These are phyloP conservation scores for Microtus montanus DNA, from an alignment of 2,113 vertebrate species.

Conservation along the genomic window DNA sequence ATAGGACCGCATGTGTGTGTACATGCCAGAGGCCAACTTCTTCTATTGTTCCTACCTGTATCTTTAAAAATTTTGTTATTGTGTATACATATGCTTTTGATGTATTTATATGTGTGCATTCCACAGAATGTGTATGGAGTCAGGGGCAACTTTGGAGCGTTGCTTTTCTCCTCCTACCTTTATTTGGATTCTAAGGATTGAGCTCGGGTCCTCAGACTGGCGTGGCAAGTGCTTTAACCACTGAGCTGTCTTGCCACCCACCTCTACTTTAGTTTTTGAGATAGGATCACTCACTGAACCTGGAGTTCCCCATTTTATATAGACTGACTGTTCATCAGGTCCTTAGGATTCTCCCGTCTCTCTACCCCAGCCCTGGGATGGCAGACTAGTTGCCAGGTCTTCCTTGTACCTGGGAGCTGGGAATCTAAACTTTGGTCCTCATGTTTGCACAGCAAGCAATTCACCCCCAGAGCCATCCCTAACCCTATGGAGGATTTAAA, in stretches of 20 bases:
- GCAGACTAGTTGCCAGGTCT: background rate
- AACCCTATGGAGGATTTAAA: background rate
- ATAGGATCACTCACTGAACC: background rate
- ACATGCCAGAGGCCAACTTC: background rate
- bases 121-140: background rate
- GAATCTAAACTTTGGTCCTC: background rate
- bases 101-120: background rate
- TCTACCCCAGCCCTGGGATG: background rate
- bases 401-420: background rate
- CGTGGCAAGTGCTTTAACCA: background rate
- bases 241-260: background rate
- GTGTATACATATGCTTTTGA: too few relatives aligned
- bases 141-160: background rate
- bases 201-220: background rate
- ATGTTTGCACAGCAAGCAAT: background rate
- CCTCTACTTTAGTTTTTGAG: background rate
- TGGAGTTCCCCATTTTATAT: background rate
- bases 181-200: background rate
- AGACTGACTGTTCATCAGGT: background rate
- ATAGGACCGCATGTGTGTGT: background rate
- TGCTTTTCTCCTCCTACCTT: background rate
- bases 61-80: background rate
- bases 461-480: background rate
- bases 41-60: background rate
- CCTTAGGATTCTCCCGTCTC: background rate